Evolutionary conservation across 30 jellyfish, hydroid and myxozoan species (phyloP).

Genomic region (Pseudorhiza aurosa): DNA sequence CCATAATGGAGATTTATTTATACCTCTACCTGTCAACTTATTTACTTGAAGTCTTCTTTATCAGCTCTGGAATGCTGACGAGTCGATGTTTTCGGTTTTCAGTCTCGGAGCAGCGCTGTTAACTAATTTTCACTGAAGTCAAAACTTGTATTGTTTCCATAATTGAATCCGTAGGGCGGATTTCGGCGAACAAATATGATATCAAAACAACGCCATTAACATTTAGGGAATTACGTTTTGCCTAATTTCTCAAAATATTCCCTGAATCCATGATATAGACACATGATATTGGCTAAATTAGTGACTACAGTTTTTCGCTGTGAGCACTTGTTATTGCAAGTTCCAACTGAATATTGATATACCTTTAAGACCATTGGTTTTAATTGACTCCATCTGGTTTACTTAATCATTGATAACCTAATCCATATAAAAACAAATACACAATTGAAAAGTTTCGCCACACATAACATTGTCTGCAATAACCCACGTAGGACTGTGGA

Average conservation of each 20-base stretch:
- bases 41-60: too few species aligned
- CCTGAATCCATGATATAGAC: background rate
- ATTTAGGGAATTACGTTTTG: background rate
- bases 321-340: background rate
- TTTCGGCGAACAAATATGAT: background rate
- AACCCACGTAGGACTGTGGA: too few species aligned
- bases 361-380: constrained; percentile 1
- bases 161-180: constrained; percentile 1
- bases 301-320: constrained; percentile 6
- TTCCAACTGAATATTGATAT: background rate
- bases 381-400: background rate
- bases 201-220: constrained; percentile 8
- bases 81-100: background rate
- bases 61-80: background rate
- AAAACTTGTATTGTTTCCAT: background rate
- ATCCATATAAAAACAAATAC: background rate
- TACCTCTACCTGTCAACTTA: too few species aligned
- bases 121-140: background rate
- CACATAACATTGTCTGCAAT: constrained; percentile 4
- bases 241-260: background rate
- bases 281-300: background rate
- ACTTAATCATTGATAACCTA: background rate
- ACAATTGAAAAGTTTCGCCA: constrained; percentile 1
- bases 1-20: too few species aligned
- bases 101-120: background rate